Conservation (phyloP, 2,797 vertebrate species). For the Anniella stebbinsi region DNA sequence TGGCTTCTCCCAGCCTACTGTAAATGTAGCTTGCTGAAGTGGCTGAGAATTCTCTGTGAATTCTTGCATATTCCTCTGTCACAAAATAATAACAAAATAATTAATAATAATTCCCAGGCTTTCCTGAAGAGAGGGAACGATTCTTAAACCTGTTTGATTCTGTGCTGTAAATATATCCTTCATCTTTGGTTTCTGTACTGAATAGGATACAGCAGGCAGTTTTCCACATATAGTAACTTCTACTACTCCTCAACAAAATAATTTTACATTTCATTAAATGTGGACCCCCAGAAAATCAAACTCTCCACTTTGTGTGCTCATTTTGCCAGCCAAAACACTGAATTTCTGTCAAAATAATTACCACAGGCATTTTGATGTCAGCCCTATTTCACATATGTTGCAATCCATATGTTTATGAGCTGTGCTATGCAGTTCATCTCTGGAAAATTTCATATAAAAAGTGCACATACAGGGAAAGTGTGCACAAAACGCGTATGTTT, state of each 20-base stretch:
- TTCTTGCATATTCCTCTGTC: neutral
- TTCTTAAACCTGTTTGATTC: neutral
- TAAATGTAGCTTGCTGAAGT: neutral
- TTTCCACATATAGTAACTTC: neutral
- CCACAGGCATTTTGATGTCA: too few relatives aligned
- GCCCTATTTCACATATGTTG: neutral
- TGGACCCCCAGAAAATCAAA: neutral
- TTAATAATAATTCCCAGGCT: neutral
- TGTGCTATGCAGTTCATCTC: too few relatives aligned
- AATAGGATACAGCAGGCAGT: neutral
- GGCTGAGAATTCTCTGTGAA: neutral
- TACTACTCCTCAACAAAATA: neutral
- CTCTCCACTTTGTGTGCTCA: too few relatives aligned
- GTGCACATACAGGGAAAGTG: too few relatives aligned
- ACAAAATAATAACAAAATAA: neutral
- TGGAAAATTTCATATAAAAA: too few relatives aligned
- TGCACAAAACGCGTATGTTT: too few relatives aligned
- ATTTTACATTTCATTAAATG: neutral
- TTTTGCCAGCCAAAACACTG: too few relatives aligned
- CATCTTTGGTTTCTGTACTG: neutral
- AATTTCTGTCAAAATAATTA: too few relatives aligned
- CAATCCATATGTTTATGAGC: too few relatives aligned
- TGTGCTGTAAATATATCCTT: neutral
- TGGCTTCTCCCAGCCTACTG: neutral
- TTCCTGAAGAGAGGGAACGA: neutral